Evolutionary conservation across 2,797 vertebrate species (phyloP).

Genomic region (Pipistrellus nathusii): DNA sequence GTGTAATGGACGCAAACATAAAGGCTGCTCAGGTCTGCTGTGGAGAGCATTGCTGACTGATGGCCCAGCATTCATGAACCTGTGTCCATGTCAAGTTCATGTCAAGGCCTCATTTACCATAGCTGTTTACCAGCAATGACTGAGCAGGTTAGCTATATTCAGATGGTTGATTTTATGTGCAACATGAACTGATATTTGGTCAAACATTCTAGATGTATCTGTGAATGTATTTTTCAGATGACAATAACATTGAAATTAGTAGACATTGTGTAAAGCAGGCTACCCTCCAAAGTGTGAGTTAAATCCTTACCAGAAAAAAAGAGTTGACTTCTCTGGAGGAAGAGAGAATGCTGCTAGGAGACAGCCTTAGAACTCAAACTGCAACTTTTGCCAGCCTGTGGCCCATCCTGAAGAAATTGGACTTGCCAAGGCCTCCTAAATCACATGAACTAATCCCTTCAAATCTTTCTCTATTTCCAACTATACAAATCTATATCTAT

Average conservation of each 20-base stretch:
- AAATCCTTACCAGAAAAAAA: background rate
- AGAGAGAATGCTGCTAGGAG: background rate
- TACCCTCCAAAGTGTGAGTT: background rate
- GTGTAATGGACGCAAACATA: background rate
- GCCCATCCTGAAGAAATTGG: background rate
- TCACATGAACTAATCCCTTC: background rate
- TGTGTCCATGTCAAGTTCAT: background rate
- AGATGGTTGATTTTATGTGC: too few relatives aligned
- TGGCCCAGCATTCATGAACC: accelerated
- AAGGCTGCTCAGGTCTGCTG: background rate
- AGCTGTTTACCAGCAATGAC: background rate
- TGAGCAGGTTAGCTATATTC: too few relatives aligned
- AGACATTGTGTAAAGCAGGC: background rate
- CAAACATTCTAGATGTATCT: background rate
- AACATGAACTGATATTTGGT: background rate
- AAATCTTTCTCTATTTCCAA: background rate
- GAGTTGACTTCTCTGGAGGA: background rate
- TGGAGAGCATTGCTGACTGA: too few relatives aligned
- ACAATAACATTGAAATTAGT: background rate
- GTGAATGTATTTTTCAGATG: background rate
- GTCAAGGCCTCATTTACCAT: background rate
- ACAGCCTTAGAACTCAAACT: background rate
- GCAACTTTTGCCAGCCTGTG: background rate
- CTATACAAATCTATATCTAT: background rate
- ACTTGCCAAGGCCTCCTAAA: background rate